phyloP scores from a whole-genome alignment of 2,888 invertebrate genomes.

The Pristionchus japonicus region DNA sequence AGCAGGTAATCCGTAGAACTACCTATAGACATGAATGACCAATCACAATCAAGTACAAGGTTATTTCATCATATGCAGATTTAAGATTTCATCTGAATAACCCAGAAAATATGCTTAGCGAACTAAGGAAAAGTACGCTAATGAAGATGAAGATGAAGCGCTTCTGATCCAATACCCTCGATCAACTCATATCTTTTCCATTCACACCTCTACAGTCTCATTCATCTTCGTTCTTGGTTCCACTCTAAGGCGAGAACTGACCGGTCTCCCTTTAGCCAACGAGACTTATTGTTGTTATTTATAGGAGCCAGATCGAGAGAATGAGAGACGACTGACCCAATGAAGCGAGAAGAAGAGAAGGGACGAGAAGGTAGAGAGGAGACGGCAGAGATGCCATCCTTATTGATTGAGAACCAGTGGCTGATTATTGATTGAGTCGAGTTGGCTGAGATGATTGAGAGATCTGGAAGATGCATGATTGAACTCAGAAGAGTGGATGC shows the following conservation, averaged over 20 bases:
- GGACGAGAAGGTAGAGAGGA: background rate
- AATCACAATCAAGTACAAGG: background rate
- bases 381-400: background rate
- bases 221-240: background rate
- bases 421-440: background rate
- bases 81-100: too few species aligned
- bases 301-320: background rate
- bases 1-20: background rate
- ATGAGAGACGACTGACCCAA: slow-evolving; percentile 18
- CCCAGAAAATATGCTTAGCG: background rate
- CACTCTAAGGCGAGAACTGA: background rate
- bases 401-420: background rate
- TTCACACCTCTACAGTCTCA: background rate
- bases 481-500: too few species aligned
- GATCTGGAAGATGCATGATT: too few species aligned
- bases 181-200: background rate
- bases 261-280: slow-evolving; percentile 16
- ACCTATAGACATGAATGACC: background rate
- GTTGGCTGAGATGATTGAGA: too few species aligned
- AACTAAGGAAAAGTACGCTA: too few species aligned
- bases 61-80: background rate
- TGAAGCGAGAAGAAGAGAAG: slow-evolving; percentile 5
- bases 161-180: background rate
- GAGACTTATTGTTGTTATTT: slow-evolving; percentile 8
- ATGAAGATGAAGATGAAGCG: too few species aligned